phyloP scores from a whole-genome alignment of 2,888 invertebrate species.

The Pristionchus mayeri region DNA sequence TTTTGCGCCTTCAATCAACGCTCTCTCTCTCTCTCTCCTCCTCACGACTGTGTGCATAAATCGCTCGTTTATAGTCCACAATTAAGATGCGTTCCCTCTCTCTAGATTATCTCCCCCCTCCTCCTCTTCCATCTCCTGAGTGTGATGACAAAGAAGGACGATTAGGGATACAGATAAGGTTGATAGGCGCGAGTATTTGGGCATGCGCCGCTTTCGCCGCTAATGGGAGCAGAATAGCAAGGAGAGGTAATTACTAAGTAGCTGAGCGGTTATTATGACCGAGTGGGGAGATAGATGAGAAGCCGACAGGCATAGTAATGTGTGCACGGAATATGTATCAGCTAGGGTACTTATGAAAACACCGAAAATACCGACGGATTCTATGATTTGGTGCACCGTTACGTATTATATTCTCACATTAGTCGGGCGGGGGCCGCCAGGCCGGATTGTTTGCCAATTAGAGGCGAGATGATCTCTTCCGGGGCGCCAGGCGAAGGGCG shows the following conservation, averaged over 20 bases:
- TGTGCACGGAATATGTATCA: too few species aligned
- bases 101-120: conserved; percentile 16
- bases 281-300: too few species aligned
- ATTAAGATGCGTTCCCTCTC: conserved; percentile 6
- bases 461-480: conserved; percentile 44
- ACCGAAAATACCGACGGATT: too few species aligned
- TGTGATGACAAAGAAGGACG: conserved; percentile 31
- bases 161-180: conserved; percentile 9
- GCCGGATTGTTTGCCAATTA: conserved; percentile 43
- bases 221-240: not conserved
- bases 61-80: conserved; percentile 44
- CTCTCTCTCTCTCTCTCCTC: not conserved
- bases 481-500: not conserved
- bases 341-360: too few species aligned
- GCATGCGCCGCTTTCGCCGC: not conserved
- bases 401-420: too few species aligned
- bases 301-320: too few species aligned
- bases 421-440: not conserved
- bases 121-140: not conserved
- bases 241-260: not conserved
- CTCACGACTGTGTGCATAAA: conserved; percentile 1
- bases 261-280: not conserved
- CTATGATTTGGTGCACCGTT: too few species aligned
- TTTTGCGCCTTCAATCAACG: not conserved
- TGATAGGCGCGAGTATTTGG: not conserved